These are phyloP conservation scores for Hydropsyche tenuis DNA, from an alignment of 1,140 invertebrate genomes.

Conservation along the genomic window DNA sequence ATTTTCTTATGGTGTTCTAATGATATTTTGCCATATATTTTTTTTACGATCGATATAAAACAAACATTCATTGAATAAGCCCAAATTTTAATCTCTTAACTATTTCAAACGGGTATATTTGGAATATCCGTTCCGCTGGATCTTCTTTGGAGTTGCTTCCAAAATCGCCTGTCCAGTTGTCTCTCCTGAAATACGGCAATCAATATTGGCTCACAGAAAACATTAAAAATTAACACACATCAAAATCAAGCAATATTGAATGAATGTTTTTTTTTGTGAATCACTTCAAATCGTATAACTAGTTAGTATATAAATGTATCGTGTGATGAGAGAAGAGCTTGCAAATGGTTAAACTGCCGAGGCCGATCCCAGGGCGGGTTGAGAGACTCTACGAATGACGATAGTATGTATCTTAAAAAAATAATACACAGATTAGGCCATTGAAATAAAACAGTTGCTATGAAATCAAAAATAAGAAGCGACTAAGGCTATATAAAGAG, in stretches of 20 bases:
- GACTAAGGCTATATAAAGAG: neutral
- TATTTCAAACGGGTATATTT: slow-evolving; percentile 39
- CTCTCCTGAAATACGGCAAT: slow-evolving; percentile 46
- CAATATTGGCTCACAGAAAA: slow-evolving; percentile 24
- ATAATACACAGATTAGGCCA: slow-evolving; percentile 21
- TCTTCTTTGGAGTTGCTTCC: slow-evolving; percentile 48
- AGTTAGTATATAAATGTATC: neutral
- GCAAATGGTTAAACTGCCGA: slow-evolving; percentile 15
- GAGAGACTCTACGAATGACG: slow-evolving; percentile 21
- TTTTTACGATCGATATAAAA: neutral
- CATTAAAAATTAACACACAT: neutral
- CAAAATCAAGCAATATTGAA: neutral
- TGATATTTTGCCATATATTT: neutral
- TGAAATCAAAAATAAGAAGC: neutral
- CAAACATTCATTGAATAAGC: neutral
- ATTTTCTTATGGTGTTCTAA: neutral
- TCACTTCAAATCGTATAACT: neutral
- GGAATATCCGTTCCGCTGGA: slow-evolving; percentile 39
- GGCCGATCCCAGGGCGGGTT: slow-evolving; percentile 3
- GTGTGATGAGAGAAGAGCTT: slow-evolving; percentile 11
- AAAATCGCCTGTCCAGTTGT: slow-evolving; percentile 49
- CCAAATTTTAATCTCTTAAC: too few relatives aligned
- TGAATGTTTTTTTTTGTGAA: slow-evolving; percentile 5
- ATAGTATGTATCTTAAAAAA: slow-evolving; percentile 21
- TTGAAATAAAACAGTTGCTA: slow-evolving; percentile 11